phyloP scores from a whole-genome alignment of 2,888 invertebrate genomes.

The Neelides folsomi region DNA sequence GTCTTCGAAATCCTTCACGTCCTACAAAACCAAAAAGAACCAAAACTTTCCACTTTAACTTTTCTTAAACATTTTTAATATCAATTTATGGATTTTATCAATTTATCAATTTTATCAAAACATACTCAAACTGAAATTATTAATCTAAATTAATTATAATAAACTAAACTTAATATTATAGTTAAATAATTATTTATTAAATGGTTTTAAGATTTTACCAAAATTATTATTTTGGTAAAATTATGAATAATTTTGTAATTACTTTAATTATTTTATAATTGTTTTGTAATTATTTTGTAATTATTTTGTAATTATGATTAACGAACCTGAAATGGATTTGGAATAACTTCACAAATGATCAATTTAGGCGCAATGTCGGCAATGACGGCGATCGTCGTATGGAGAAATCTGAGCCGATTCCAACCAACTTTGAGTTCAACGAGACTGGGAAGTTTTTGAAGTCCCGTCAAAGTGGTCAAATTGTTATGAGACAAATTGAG shows the following conservation, averaged over 20 bases:
- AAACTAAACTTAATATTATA: too few relatives aligned
- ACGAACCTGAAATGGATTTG: slow-evolving; percentile 29
- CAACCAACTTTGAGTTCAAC: slow-evolving; percentile 29
- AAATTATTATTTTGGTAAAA: too few relatives aligned
- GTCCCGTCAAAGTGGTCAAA: slow-evolving; percentile 26
- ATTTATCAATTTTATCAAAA: not conserved
- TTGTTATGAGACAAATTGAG: slow-evolving; percentile 31
- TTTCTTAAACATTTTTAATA: too few relatives aligned
- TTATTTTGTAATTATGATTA: not conserved
- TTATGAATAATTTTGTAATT: too few relatives aligned
- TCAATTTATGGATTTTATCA: too few relatives aligned
- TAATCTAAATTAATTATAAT: too few relatives aligned
- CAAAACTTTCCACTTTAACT: too few relatives aligned
- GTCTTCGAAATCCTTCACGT: slow-evolving; percentile 27
- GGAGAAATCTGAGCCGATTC: slow-evolving; percentile 27
- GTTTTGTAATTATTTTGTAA: too few relatives aligned
- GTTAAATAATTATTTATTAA: too few relatives aligned
- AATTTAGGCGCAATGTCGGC: slow-evolving; percentile 24
- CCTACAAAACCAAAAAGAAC: slow-evolving; percentile 10
- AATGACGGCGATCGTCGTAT: slow-evolving; percentile 23
- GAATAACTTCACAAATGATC: slow-evolving; percentile 24
- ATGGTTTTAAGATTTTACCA: too few relatives aligned
- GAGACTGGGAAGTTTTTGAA: slow-evolving; percentile 22
- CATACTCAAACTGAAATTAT: too few relatives aligned
- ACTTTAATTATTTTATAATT: too few relatives aligned